Conservation (phyloP, 2,797 vertebrate species). For the Pseudochromis fuscus region DNA sequence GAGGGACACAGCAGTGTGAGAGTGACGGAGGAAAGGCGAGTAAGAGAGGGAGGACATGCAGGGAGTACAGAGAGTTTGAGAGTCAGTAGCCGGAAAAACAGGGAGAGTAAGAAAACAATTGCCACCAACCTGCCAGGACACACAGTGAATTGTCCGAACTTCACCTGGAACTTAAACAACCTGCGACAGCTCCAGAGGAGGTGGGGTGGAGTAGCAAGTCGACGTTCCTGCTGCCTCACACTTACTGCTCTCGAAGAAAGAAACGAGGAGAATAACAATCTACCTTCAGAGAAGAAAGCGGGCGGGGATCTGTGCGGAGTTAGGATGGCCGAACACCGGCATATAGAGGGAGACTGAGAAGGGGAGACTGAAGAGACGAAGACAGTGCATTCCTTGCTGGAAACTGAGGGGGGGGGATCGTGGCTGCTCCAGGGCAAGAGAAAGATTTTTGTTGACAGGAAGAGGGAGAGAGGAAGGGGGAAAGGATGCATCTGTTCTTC, state of each 20-base stretch:
- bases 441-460: constrained; percentile 57
- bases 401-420: constrained; percentile 46
- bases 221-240: constrained; percentile 61
- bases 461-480: constrained; percentile 44
- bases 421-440: constrained; percentile 53
- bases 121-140: constrained; percentile 59
- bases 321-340: constrained; percentile 71
- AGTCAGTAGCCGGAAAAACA: constrained; percentile 59
- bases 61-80: constrained; percentile 66
- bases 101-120: constrained; percentile 63
- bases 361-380: constrained; percentile 55
- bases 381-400: constrained; percentile 53
- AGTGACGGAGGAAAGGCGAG: constrained; percentile 63
- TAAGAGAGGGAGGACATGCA: constrained; percentile 60
- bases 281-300: constrained; percentile 54
- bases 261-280: constrained; percentile 75
- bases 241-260: constrained; percentile 66
- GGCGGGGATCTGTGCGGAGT: constrained; percentile 58
- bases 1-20: constrained; percentile 70
- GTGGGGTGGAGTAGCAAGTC: constrained; percentile 58
- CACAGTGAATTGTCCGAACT: constrained; percentile 68
- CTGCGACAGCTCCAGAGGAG: constrained; percentile 66
- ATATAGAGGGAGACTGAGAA: constrained; percentile 77
- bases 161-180: constrained; percentile 75
- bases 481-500: constrained; percentile 84